Base-by-base conservation (phyloP, 1,140 invertebrate species). In the Choristoneura fumiferana region DNA sequence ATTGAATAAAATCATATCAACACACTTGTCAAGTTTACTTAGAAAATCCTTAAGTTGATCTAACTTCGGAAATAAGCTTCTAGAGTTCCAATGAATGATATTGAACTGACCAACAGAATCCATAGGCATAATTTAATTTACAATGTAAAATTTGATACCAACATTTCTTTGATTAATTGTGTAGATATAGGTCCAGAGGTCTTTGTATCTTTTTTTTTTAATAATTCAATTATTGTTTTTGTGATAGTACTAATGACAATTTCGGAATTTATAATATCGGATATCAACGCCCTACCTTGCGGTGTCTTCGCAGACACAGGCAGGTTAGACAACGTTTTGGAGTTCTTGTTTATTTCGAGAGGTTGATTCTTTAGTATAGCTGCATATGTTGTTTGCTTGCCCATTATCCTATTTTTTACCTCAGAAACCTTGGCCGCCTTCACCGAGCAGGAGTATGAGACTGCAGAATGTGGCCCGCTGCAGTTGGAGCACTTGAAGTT, bases 61-160 rank as follows among this genome's bases (percentile, higher is more conserved):
- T 18, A 45, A 45, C 15, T 45, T 45, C 12, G n/a, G 18, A 1
- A 53, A 33, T 12, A 53, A 1, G 12, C 49, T 53, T 53, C 49
- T 53, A 13, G 22, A 53, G 29, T 53, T 53, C 49, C 49, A 53
- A 8, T 53, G 49, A 12, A 53, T 8, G 10, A 53, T 53, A 12
- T 33, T 53, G 8, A 53, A 34, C 4, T 53, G 49, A 8, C 34
- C 4, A 12, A 13, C 6, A 14, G n/a, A 8, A 33, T 12, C 22
- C 29, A 33, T 34, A n/a, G 18, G 10, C 29, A 34, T 53, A 10
- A 53, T 8, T 53, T 33, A 53, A 33, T 14, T n/a, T n/a, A n/a
- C n/a, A n/a, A n/a, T 12, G 49, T 12, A 33, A 53, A 53, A 33
- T 12, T 53, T 14, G 49, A 4, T 13, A 53, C 14, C 0, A 53